Evolutionary conservation across 1,140 invertebrate genomes (phyloP).

Genomic region (Myzus persicae): DNA sequence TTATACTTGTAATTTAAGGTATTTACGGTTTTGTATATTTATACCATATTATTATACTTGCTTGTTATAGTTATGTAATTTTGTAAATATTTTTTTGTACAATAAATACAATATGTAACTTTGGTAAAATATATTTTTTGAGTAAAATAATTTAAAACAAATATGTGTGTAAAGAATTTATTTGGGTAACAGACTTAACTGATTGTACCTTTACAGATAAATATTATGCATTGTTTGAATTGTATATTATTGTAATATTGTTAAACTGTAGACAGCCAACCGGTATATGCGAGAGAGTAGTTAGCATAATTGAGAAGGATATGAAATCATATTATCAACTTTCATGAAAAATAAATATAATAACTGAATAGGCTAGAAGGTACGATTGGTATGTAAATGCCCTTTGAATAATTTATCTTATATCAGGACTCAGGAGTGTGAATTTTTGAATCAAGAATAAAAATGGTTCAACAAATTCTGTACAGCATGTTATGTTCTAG

Average conservation of each 20-base stretch:
- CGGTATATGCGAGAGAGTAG: neutral
- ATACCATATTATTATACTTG: neutral
- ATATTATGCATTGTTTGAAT: neutral
- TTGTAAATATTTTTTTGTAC: conserved; percentile 40
- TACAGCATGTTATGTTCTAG: neutral
- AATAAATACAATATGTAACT: neutral
- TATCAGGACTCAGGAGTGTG: neutral
- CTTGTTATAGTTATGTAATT: neutral
- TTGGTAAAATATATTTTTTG: neutral
- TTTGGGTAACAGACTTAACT: neutral
- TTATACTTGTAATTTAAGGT: conserved; percentile 1
- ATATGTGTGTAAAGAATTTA: neutral
- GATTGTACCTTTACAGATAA: neutral
- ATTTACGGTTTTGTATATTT: conserved; percentile 35
- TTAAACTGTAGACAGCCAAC: neutral
- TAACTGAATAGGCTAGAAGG: neutral
- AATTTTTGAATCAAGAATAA: too few relatives aligned
- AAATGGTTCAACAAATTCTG: neutral
- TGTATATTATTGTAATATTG: neutral
- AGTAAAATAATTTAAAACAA: neutral
- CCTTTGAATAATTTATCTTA: neutral
- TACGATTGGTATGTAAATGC: neutral
- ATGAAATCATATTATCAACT: neutral
- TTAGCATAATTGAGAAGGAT: neutral
- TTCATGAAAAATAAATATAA: neutral